Evolutionary conservation across 2,797 vertebrate genomes (phyloP).

Genomic region (Ctenosaura bakeri): DNA sequence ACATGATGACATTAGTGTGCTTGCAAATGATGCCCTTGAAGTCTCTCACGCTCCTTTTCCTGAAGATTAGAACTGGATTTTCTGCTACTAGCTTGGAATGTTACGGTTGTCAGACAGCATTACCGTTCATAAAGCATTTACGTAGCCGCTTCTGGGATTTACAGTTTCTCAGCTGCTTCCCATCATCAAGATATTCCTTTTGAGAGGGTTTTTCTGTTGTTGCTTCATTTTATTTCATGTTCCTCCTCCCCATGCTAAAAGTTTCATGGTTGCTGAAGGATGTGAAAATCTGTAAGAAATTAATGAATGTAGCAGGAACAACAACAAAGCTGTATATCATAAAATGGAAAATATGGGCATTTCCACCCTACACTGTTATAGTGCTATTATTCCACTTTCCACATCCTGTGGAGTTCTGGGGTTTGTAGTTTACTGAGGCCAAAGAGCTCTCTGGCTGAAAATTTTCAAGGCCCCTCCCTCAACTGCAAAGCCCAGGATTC

Average conservation of each 20-base stretch:
- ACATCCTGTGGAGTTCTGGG: too few relatives aligned
- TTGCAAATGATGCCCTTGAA: constrained; percentile 23
- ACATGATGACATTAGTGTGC: not conserved
- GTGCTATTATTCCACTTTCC: too few relatives aligned
- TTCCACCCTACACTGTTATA: too few relatives aligned
- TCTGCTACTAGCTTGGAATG: not conserved
- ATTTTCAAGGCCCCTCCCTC: too few relatives aligned
- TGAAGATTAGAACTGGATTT: constrained; percentile 18
- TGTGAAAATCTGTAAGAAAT: not conserved
- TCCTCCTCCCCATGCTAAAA: not conserved
- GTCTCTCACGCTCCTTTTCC: not conserved
- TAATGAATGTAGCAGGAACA: not conserved
- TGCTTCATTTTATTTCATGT: too few relatives aligned
- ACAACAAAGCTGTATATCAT: not conserved
- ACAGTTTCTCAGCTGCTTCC: not conserved
- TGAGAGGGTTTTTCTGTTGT: not conserved
- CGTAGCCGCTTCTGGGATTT: not conserved
- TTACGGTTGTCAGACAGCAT: constrained; percentile 28
- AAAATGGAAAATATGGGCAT: not conserved
- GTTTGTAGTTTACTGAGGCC: too few relatives aligned
- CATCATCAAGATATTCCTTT: not conserved
- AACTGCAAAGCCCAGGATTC: too few relatives aligned
- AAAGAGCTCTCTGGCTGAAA: too few relatives aligned
- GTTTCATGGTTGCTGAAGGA: not conserved
- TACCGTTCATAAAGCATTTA: not conserved